A percentile compares a stretch with the other conserved stretches of the same genome.
Conservation (phyloP, 2,888 invertebrate species). For the Clivina fossor region DNA sequence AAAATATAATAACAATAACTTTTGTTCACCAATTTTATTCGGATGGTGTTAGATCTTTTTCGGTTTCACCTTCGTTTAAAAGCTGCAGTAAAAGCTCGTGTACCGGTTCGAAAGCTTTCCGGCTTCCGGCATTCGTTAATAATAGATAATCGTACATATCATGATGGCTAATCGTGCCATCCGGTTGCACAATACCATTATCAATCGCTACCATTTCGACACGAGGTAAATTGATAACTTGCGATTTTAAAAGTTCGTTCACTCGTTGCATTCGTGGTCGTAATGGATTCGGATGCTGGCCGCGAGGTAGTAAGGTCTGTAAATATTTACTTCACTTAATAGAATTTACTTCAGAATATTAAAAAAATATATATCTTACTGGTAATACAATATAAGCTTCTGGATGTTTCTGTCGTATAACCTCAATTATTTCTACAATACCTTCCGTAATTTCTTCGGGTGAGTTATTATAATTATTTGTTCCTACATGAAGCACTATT, state of each 20-base stretch:
- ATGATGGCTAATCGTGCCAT: constrained; percentile 81
- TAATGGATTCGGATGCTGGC: constrained; percentile 79
- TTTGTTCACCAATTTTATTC: constrained; percentile 54
- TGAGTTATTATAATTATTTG: constrained; percentile 80
- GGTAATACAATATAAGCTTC: constrained; percentile 81
- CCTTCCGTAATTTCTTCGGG: constrained; percentile 83
- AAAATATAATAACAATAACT: background rate
- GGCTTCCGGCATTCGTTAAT: constrained; percentile 82
- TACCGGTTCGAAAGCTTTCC: constrained; percentile 83
- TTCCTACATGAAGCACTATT: constrained; percentile 84
- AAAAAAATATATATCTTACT: constrained; percentile 60
- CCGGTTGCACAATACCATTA: constrained; percentile 74
- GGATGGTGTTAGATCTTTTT: constrained; percentile 72
- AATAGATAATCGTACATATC: constrained; percentile 93
- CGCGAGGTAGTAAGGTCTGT: constrained; percentile 85
- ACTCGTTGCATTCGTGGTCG: constrained; percentile 76
- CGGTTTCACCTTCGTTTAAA: constrained; percentile 72
- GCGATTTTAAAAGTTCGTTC: constrained; percentile 71
- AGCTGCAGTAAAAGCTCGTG: constrained; percentile 78
- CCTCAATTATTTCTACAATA: constrained; percentile 73
- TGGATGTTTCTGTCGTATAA: constrained; percentile 75
- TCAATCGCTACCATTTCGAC: constrained; percentile 80
- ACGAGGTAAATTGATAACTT: constrained; percentile 64
- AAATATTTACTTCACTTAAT: constrained; percentile 45
- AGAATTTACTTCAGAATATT: background rate